phyloP scores from a whole-genome alignment of 64 coral and sea anemone genomes.

The Astreopora myriophthalma region DNA sequence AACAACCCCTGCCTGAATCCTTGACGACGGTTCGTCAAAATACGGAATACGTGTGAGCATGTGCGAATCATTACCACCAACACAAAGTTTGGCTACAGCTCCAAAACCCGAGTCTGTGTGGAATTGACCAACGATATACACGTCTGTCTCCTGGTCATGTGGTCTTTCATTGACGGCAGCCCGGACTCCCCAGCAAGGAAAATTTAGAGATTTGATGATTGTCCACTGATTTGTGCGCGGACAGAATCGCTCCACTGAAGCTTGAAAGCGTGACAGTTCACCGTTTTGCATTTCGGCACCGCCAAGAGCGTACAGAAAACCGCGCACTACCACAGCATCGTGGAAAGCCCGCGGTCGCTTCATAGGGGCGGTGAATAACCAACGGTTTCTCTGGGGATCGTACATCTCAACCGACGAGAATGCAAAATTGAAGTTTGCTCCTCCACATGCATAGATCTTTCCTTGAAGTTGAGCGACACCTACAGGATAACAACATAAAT shows the following conservation, averaged over 20 bases:
- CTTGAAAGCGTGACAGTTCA: slow-evolving; percentile 37
- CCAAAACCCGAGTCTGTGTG: slow-evolving; percentile 20
- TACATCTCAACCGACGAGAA: slow-evolving; percentile 71
- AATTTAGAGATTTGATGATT: slow-evolving; percentile 9
- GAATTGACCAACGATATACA: slow-evolving; percentile 67
- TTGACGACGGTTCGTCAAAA: slow-evolving; percentile 11
- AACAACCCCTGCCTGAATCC: slow-evolving; percentile 26
- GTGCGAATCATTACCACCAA: slow-evolving; percentile 15
- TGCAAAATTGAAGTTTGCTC: slow-evolving; percentile 72
- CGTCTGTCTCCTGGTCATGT: slow-evolving; percentile 1
- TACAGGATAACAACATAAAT: neutral
- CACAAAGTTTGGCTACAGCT: slow-evolving; percentile 42
- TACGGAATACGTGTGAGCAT: neutral
- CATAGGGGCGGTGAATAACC: slow-evolving; percentile 32
- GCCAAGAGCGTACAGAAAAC: slow-evolving; percentile 61
- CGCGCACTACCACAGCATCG: slow-evolving; percentile 42
- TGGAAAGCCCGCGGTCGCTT: slow-evolving; percentile 63
- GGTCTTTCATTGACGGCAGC: slow-evolving; percentile 29
- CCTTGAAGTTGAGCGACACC: slow-evolving; percentile 53
- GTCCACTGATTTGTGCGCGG: slow-evolving; percentile 36
- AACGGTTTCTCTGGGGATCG: slow-evolving; percentile 20
- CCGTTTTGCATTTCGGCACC: slow-evolving; percentile 62
- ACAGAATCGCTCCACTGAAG: slow-evolving; percentile 34
- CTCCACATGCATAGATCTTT: slow-evolving; percentile 72
- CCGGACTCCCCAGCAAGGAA: slow-evolving; percentile 68